phyloP scores from a whole-genome alignment of 2,113 vertebrate genomes.

The Alethe diademata region DNA sequence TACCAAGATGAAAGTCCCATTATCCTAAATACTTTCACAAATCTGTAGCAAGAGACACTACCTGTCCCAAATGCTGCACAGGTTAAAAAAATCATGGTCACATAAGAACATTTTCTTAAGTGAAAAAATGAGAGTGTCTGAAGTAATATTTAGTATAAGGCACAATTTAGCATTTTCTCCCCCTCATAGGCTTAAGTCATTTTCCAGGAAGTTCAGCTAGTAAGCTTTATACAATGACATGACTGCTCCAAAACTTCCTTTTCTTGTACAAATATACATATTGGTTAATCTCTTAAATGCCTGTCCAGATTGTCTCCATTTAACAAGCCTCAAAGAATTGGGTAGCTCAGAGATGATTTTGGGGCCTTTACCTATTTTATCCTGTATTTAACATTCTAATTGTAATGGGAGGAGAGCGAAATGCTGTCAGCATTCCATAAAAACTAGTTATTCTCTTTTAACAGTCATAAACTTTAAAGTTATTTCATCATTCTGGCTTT shows the following conservation, averaged over 20 bases:
- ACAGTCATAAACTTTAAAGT: background rate
- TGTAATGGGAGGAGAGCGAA: background rate
- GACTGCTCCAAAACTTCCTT: background rate
- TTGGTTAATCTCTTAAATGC: background rate
- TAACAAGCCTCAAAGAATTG: background rate
- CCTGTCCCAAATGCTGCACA: background rate
- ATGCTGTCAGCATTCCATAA: background rate
- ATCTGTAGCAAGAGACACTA: background rate
- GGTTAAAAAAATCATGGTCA: background rate
- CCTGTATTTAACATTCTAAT: background rate
- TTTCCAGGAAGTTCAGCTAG: background rate
- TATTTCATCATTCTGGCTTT: background rate
- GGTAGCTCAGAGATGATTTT: background rate
- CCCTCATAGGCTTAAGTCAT: background rate
- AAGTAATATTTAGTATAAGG: background rate
- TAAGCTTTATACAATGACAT: background rate
- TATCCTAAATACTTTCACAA: background rate
- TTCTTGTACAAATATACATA: background rate
- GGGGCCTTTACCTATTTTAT: background rate
- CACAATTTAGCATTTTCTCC: background rate
- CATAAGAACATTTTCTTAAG: background rate
- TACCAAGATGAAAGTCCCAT: background rate
- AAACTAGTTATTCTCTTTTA: background rate
- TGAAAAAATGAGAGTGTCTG: background rate
- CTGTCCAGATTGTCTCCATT: background rate